Conservation (phyloP, 37 sponge, comb jelly and placozoan species). For the Sycon ciliatum region DNA sequence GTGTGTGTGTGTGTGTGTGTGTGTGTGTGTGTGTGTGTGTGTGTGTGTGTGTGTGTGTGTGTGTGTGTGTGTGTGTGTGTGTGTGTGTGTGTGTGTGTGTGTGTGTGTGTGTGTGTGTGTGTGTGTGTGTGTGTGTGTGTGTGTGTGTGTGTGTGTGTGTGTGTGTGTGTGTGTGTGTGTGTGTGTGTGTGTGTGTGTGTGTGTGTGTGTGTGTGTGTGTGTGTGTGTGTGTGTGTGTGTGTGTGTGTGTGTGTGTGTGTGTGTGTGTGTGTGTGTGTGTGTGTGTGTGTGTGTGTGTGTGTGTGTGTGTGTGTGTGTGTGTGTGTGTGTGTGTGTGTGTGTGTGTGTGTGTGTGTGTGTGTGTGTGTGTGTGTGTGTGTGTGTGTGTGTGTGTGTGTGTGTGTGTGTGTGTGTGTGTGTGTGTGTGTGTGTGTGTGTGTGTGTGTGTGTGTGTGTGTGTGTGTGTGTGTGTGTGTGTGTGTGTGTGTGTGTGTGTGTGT, state of each 20-base stretch:
- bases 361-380: background rate
- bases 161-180: background rate
- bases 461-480: background rate
- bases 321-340: background rate
- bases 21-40: slow-evolving; percentile 5
- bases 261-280: background rate
- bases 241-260: background rate
- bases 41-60: background rate
- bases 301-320: slow-evolving; percentile 5
- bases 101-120: slow-evolving; percentile 5
- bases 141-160: background rate
- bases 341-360: background rate
- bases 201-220: slow-evolving; percentile 5
- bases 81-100: slow-evolving; percentile 5
- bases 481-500: slow-evolving; percentile 5
- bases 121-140: background rate
- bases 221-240: background rate
- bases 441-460: background rate
- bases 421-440: background rate
- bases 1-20: slow-evolving; percentile 5
- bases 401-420: slow-evolving; percentile 5
- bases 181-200: slow-evolving; percentile 5
- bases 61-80: background rate
- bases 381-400: slow-evolving; percentile 5
- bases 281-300: slow-evolving; percentile 5